phyloP scores from a whole-genome alignment of 1,140 invertebrate species.

The Trichonephila inaurata region DNA sequence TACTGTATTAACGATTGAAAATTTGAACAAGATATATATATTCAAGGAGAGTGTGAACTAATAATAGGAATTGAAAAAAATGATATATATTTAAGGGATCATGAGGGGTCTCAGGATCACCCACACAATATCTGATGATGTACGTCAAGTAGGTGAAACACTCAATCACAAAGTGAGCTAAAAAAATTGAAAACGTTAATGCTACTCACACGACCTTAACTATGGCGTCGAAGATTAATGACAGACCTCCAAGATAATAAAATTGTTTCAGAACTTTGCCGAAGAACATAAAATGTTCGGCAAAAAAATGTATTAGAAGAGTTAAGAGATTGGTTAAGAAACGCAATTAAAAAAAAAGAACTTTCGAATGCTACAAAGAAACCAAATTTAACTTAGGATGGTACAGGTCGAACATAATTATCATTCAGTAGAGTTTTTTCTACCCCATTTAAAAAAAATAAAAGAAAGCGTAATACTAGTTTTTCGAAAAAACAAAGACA shows the following conservation, averaged over 20 bases:
- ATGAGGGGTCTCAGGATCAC: background rate
- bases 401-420: constrained; percentile 64
- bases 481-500: background rate
- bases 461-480: constrained; percentile 26
- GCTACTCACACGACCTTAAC: background rate
- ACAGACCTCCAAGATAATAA: constrained; percentile 59
- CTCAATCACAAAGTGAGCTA: background rate
- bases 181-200: background rate
- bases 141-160: no score
- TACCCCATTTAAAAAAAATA: background rate
- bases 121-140: background rate
- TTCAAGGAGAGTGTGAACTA: no score
- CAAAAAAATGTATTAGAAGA: constrained; percentile 12
- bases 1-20: no score
- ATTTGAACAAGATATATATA: no score
- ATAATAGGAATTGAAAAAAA: no score
- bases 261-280: constrained; percentile 50
- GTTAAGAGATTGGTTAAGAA: constrained; percentile 53
- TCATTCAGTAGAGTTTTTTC: constrained; percentile 59
- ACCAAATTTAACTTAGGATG: constrained; percentile 46
- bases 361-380: constrained; percentile 33
- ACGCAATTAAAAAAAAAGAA: constrained; percentile 37
- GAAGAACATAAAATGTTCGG: background rate
- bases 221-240: constrained; percentile 62
- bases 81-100: no score